A percentile compares a stretch with the other conserved stretches of the same genome.
These are phyloP conservation scores for Coronaproctus castanopsis DNA, from an alignment of 2,888 invertebrate species.

Conservation along the genomic window DNA sequence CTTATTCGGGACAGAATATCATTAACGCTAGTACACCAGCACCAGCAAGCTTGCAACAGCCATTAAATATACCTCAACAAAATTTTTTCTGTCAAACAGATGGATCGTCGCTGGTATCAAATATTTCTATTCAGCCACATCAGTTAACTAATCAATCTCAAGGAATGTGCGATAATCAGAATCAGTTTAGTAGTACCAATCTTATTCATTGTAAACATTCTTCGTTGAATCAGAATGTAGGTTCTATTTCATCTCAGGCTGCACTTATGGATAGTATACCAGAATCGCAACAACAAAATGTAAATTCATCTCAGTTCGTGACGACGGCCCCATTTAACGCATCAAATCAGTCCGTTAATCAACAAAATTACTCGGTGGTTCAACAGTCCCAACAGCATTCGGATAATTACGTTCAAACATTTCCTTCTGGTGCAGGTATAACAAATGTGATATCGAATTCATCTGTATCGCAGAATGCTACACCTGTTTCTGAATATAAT, in stretches of 20 bases:
- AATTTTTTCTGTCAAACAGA: neutral
- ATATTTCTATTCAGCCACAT: neutral
- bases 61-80: neutral
- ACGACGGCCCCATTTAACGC: neutral
- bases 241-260: neutral
- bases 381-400: neutral
- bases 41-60: neutral
- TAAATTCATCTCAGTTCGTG: neutral
- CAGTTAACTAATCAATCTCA: neutral
- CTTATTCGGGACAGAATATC: neutral
- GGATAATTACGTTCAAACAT: neutral
- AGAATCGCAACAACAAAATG: neutral
- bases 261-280: neutral
- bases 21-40: neutral
- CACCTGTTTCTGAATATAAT: neutral
- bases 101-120: neutral
- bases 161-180: neutral
- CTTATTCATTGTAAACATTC: no score
- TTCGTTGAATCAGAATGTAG: neutral
- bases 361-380: neutral
- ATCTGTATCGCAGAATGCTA: neutral
- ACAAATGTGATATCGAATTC: neutral
- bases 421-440: neutral
- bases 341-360: neutral
- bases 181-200: neutral